These are phyloP conservation scores for Vultur gryphus DNA, from an alignment of 2,797 vertebrate species.

Conservation along the genomic window DNA sequence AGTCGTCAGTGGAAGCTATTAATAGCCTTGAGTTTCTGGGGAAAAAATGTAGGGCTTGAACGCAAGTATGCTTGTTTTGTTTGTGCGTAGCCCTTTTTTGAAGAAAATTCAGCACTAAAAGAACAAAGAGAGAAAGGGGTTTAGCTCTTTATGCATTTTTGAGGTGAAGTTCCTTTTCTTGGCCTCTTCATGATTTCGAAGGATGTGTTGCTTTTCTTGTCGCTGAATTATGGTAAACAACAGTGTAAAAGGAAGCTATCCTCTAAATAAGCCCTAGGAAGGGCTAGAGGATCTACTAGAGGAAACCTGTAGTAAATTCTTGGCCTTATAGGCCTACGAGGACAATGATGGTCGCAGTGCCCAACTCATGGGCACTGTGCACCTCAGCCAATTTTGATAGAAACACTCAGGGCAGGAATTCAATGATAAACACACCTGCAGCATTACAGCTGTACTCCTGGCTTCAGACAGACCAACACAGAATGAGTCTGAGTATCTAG, in stretches of 20 bases:
- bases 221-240: neutral
- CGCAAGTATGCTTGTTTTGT: neutral
- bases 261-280: neutral
- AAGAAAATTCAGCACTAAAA: neutral
- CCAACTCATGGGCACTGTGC: neutral
- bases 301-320: neutral
- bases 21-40: constrained; percentile 20
- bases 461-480: neutral
- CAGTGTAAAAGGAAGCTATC: neutral
- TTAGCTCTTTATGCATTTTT: neutral
- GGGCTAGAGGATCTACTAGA: too few species aligned
- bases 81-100: neutral
- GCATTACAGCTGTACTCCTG: neutral
- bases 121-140: neutral
- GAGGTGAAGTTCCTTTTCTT: neutral
- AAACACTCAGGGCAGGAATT: neutral
- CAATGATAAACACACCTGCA: neutral
- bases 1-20: neutral
- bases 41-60: neutral
- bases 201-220: neutral
- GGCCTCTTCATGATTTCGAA: neutral
- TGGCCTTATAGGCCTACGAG: neutral
- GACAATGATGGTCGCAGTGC: neutral
- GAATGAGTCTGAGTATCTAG: neutral
- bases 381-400: neutral